Base-by-base conservation (phyloP, 2,113 vertebrate species). In the Podilymbus podiceps region DNA sequence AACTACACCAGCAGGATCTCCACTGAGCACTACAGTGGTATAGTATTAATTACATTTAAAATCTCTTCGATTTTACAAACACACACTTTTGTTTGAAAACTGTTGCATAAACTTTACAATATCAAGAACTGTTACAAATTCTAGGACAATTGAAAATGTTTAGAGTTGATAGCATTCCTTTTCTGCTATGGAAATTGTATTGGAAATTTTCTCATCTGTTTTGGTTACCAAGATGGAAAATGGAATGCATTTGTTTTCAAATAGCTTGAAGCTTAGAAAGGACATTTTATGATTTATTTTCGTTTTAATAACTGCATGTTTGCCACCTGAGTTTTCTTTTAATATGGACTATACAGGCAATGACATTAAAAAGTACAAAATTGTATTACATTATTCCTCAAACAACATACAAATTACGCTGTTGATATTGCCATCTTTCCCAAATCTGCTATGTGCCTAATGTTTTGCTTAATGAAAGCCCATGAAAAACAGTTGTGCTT, bases 1-100 rank as follows among this genome's bases (percentile, higher is more conserved):
- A 63, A 98, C 98, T 64, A 99, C 99, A 25, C 98, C 99, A 35
- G 98, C 98, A 94, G 99, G 99, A 85, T 99, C 99, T 59, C 99
- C 99, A 3, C 97, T 98, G 96, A 99, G 98, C 97, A 97, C 98
- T 84, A 97, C 98, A 81, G 97, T 98, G 96, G 99, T 99, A 98
- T 82, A 97, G 97, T 96, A 92, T 95, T 91, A 77, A 33, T 71
- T 90, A 40, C 28, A 50, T 47, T 68, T 89, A 49, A 80, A 84
- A 53, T 38, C 3, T 53, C 68, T 40, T 30, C 71, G 4, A 55
- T 89, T 31, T 89, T 25, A 82, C 38, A 38, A 38, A 38, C 38
- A 38, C 38, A 50, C 20, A 8, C 22, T 73, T 77, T 63, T 53
- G 6, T n/a, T 38, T 74, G 74, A 67, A 94, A 94, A 9, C 64